These are phyloP conservation scores for Criorhina ranunculi DNA, from an alignment of 2,888 invertebrate genomes.

Conservation along the genomic window DNA sequence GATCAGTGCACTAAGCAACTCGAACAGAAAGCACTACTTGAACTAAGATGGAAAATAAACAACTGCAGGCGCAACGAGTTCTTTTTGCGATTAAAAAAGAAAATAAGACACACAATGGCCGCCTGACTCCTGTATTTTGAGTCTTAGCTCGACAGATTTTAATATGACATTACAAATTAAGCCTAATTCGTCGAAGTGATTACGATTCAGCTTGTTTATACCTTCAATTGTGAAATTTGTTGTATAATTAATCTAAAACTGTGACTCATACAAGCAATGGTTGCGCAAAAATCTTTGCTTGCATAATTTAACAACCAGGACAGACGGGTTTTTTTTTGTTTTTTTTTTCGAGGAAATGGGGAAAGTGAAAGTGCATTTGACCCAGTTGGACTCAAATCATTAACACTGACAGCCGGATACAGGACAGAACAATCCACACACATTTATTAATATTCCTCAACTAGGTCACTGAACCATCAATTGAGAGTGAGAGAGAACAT, in stretches of 20 bases:
- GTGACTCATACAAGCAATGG: conserved; percentile 8
- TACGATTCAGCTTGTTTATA: not conserved
- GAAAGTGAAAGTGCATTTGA: conserved; percentile 43
- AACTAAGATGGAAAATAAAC: too few species aligned
- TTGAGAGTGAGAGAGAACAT: not conserved
- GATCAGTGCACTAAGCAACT: too few species aligned
- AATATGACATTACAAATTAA: not conserved
- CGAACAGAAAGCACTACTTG: too few species aligned
- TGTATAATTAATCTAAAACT: not conserved
- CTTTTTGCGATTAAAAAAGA: too few species aligned
- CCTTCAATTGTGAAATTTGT: not conserved
- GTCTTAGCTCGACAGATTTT: too few species aligned
- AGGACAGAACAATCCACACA: not conserved
- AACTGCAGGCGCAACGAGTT: too few species aligned
- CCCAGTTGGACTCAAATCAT: conserved; percentile 44
- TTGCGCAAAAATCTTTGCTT: conserved; percentile 5
- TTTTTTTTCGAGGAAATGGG: not conserved
- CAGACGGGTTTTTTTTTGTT: not conserved
- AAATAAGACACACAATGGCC: too few species aligned
- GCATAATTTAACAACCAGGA: not conserved
- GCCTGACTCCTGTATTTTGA: too few species aligned
- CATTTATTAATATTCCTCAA: conserved; percentile 29
- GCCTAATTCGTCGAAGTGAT: not conserved
- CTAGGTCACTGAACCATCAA: conserved; percentile 61
- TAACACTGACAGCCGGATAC: conserved; percentile 32